These are phyloP conservation scores for Phasianus colchicus DNA, from an alignment of 2,113 vertebrate genomes.

Conservation along the genomic window DNA sequence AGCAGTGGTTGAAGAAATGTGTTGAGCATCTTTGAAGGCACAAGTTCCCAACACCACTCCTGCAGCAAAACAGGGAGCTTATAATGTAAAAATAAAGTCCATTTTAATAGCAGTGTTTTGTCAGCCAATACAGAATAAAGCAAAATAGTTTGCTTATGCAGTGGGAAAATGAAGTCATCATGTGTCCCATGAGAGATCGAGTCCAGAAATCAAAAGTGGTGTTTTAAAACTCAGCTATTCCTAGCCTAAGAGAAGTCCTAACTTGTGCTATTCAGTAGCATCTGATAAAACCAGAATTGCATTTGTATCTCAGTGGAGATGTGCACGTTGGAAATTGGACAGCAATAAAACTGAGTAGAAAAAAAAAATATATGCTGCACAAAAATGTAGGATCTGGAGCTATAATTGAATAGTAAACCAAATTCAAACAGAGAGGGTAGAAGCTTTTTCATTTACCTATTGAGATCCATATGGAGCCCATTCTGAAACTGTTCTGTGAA, in stretches of 20 bases:
- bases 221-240: not conserved
- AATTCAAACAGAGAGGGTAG: not conserved
- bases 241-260: not conserved
- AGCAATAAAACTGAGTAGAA: not conserved
- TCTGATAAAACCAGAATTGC: not conserved
- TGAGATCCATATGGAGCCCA: not conserved
- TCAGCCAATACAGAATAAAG: not conserved
- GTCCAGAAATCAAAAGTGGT: not conserved
- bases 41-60: not conserved
- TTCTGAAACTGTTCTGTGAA: not conserved
- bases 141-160: not conserved
- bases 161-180: not conserved
- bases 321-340: accelerated
- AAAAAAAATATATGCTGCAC: not conserved
- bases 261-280: not conserved
- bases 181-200: not conserved
- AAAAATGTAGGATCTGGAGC: not conserved
- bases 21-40: not conserved
- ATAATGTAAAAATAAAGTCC: not conserved
- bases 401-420: not conserved
- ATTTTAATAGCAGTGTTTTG: not conserved
- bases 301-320: not conserved
- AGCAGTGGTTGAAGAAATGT: not conserved
- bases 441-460: not conserved
- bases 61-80: not conserved